Base-by-base conservation (phyloP, 2,888 invertebrate genomes). In the Thereva nobilitata region DNA sequence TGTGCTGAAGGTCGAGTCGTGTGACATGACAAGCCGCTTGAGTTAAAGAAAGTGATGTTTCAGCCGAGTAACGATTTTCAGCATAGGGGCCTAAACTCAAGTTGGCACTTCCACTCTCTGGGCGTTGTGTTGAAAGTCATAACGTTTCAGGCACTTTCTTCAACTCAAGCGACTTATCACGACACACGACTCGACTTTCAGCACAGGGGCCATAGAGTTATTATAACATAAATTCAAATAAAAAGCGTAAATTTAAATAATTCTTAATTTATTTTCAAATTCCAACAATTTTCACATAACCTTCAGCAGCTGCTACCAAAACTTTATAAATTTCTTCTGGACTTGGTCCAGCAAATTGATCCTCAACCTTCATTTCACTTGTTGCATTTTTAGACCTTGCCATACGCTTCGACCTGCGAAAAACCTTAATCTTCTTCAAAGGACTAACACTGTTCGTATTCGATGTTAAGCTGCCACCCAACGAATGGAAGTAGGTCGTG, bases 281-380 rank as follows among this genome's bases (percentile, higher is more conserved):
- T 7, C 35, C 10, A 47, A 41, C 8, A 23, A 74, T 49, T 57
- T 71, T 69, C 2, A 79, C 80, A 72, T 83, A 83, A 12, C 80
- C 81, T 75, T 83, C 83, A 12, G 83, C 81, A 40, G 82, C 73
- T 68, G 74, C 74, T 68, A 80, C 73, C 64, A 84, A 73, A 12
- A 78, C 77, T 45, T 78, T 72, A 70, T 83, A 83, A 76, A 84
- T 75, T 35, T 75, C 74, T 34, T 82, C 79, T 44, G 78, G 75
- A 70, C 77, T 74, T 34, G 75, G 73, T 66, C 75, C 72, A 71
- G 63, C 69, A 80, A 80, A 1, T 81, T 77, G 70, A 80, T 56
- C 82, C 77, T 67, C 82, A 78, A 7, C 81, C 79, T 1, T 80
- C 76, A 8, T 79, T 75, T 35, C 47, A 67, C 50, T 41, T 71